A percentile compares a stretch with the other conserved stretches of the same genome.
These are phyloP conservation scores for Heterotilapia buettikoferi DNA, from an alignment of 2,113 vertebrate species.

Conservation along the genomic window DNA sequence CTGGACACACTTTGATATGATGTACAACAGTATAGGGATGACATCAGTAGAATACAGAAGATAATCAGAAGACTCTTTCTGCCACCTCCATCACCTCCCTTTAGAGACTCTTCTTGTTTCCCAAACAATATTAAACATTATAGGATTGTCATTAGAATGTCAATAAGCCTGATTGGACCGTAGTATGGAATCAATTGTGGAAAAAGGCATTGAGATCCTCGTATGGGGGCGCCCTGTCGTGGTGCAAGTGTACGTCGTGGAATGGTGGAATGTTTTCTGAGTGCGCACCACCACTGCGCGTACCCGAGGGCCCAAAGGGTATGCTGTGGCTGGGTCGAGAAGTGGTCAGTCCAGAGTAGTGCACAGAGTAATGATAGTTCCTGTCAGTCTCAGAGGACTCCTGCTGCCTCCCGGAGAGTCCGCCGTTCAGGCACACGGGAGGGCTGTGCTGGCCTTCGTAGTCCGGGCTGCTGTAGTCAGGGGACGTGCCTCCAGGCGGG, in stretches of 20 bases:
- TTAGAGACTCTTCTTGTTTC: neutral
- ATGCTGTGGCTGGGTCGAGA: constrained; percentile 81
- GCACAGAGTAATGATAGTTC: constrained; percentile 97
- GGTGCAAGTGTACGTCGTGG: constrained; percentile 87
- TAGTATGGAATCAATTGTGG: constrained; percentile 77
- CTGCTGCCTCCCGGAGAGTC: constrained; percentile 88
- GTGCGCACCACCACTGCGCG: constrained; percentile 81
- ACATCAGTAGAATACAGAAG: constrained; percentile 60
- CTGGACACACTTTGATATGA: constrained; percentile 55
- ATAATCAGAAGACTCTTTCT: constrained; percentile 15
- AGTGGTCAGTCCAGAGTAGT: constrained; percentile 86
- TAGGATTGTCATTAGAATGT: constrained; percentile 32
- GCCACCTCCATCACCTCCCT: neutral
- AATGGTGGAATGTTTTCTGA: constrained; percentile 94
- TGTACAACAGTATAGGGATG: constrained; percentile 59
- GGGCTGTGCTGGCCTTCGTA: constrained; percentile 92
- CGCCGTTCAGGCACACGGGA: constrained; percentile 87
- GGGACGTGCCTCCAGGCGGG: constrained; percentile 80
- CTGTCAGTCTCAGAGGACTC: constrained; percentile 85
- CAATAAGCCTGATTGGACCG: neutral
- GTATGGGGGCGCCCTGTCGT: constrained; percentile 87
- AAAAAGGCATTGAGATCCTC: constrained; percentile 98
- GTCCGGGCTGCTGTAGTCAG: constrained; percentile 94
- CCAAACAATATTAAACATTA: constrained; percentile 30
- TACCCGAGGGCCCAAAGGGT: constrained; percentile 83